A percentile compares a stretch with the other conserved stretches of the same genome.
Conservation (phyloP, 1,140 invertebrate species). For the Drosophila athabasca region DNA sequence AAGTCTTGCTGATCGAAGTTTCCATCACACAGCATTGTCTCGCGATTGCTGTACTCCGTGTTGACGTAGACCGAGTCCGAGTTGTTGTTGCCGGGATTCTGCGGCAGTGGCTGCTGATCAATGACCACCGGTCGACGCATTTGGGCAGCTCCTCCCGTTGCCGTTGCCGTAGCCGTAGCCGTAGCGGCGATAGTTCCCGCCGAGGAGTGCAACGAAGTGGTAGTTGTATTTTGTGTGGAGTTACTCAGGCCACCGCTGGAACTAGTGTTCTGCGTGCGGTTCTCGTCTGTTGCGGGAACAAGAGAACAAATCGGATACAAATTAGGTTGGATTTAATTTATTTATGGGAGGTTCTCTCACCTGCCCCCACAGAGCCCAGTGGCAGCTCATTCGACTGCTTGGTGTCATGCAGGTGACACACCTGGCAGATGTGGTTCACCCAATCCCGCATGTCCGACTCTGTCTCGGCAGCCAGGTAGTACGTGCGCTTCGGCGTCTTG, state of each 20-base stretch:
- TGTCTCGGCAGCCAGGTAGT: constrained; percentile 95
- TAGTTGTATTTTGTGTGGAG: constrained; percentile 75
- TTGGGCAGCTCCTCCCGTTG: constrained; percentile 12
- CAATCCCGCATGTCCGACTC: constrained; percentile 97
- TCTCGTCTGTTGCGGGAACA: constrained; percentile 55
- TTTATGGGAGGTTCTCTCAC: constrained; percentile 38
- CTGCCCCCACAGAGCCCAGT: constrained; percentile 44
- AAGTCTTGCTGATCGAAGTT: constrained; percentile 68
- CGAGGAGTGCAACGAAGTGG: constrained; percentile 75
- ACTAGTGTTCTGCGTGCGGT: constrained; percentile 70
- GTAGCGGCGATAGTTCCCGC: constrained; percentile 41
- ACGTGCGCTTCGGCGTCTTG: constrained; percentile 93
- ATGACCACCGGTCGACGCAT: constrained; percentile 60
- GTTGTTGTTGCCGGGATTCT: constrained; percentile 59
- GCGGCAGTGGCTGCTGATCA: constrained; percentile 62
- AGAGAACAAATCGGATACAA: background rate
- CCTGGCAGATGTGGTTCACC: constrained; percentile 96
- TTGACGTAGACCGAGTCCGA: constrained; percentile 76
- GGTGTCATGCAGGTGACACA: constrained; percentile 91
- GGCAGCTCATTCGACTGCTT: constrained; percentile 77
- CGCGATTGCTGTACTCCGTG: constrained; percentile 75
- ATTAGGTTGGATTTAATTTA: no score
- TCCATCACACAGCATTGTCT: constrained; percentile 69
- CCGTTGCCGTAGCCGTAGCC: background rate
- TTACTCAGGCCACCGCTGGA: constrained; percentile 75